Base-by-base conservation (phyloP, 1,140 invertebrate species). In the Oncopodura yosiiana region DNA sequence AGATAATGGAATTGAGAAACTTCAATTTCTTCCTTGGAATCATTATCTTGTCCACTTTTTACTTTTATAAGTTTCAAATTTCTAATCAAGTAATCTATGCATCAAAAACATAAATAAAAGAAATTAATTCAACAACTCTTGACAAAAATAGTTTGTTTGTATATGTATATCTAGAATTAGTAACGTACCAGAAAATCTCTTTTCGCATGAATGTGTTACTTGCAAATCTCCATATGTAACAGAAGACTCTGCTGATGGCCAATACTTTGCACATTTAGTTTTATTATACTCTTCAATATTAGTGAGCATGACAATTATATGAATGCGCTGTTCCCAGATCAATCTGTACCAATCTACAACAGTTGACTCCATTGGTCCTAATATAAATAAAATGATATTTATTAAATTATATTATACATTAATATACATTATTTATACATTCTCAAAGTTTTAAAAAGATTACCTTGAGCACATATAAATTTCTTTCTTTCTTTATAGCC, bases 291-390 rank as follows among this genome's bases (percentile, higher is more conserved):
- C 91, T 69, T 94, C 89, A 14, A 94, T 76, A 69, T 93, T 92
- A 6, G 89, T 94, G 26, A 96, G 71, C 92, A 95, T 95, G 11
- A 95, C 79, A 60, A 97, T 88, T 49, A 93, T 76, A 68, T 90
- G 82, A 39, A 92, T 74, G 63, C 88, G 85, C 62, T 94, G 88
- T 71, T 97, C 92, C 89, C 92, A 96, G 55, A 96, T 86, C 90
- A 97, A 94, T 49, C 89, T 77, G 94, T 94, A 98, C 71, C 96
- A 96, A 69, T 97, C 93, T 62, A 82, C 82, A 1, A 94, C 83
- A 0, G 92, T 96, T 24, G 84, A 83, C 49, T 94, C 86, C 75
- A 94, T 87, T 0, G 94, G 94, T 0, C 89, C 76, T n/a, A n/a
- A n/a, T n/a, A n/a, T n/a, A n/a, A n/a, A n/a, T n/a, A n/a, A n/a